These are phyloP conservation scores for Fistularia tabacaria DNA, from an alignment of 2,797 vertebrate genomes.

Conservation along the genomic window DNA sequence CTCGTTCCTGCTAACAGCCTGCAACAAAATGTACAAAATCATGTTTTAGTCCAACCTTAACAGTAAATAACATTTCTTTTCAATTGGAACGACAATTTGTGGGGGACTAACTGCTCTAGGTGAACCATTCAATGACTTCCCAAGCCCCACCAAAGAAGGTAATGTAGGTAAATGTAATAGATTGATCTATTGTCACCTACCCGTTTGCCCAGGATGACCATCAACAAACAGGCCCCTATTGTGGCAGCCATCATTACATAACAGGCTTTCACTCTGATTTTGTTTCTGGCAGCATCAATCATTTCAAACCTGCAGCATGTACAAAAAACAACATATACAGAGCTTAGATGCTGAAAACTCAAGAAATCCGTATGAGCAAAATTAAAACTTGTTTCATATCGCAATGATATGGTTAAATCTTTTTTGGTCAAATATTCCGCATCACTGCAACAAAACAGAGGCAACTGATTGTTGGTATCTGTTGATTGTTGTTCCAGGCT, in stretches of 20 bases:
- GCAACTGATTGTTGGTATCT: too few relatives aligned
- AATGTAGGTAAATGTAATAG: too few relatives aligned
- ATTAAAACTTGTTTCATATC: too few relatives aligned
- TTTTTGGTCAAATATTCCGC: too few relatives aligned
- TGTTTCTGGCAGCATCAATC: constrained; percentile 84
- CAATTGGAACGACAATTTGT: too few relatives aligned
- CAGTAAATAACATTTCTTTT: background rate
- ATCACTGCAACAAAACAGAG: too few relatives aligned
- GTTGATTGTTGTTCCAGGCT: too few relatives aligned
- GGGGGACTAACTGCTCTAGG: too few relatives aligned
- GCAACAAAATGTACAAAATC: constrained; percentile 3
- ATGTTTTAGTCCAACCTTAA: background rate
- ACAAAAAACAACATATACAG: constrained; percentile 3
- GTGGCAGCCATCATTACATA: constrained; percentile 84
- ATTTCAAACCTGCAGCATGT: constrained; percentile 77
- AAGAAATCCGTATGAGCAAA: too few relatives aligned
- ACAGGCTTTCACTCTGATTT: constrained; percentile 80
- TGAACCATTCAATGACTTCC: background rate
- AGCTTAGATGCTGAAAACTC: background rate
- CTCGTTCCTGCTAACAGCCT: constrained; percentile 79
- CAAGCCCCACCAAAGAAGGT: background rate
- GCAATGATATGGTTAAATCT: too few relatives aligned
- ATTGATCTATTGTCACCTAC: constrained; percentile 66
- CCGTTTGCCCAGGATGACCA: constrained; percentile 82
- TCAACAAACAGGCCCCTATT: constrained; percentile 74